These are phyloP conservation scores for Diplodus puntazzo DNA, from an alignment of 2,797 vertebrate genomes.

Conservation along the genomic window DNA sequence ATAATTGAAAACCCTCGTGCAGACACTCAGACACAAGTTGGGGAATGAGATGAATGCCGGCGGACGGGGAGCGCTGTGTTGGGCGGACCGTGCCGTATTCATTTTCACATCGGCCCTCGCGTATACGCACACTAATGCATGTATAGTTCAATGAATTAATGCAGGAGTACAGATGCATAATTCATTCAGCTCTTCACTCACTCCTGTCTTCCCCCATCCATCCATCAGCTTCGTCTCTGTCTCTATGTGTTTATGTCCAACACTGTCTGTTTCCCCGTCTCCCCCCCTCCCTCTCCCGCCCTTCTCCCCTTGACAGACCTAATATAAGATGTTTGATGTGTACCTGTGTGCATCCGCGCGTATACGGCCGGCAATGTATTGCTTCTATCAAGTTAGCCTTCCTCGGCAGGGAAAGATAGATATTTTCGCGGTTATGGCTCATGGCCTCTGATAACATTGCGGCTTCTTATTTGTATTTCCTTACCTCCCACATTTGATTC, in stretches of 20 bases:
- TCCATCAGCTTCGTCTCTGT: constrained; percentile 43
- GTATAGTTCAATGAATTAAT: constrained; percentile 46
- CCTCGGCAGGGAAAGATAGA: constrained; percentile 72
- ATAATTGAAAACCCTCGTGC: constrained; percentile 75
- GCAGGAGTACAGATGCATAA: constrained; percentile 38
- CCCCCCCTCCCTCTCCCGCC: not conserved
- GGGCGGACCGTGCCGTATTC: not conserved
- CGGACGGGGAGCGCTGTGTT: constrained; percentile 36
- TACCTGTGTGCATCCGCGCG: constrained; percentile 73
- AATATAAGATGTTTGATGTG: constrained; percentile 80
- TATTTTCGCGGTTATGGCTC: constrained; percentile 74
- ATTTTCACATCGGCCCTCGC: not conserved
- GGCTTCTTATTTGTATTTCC: constrained; percentile 75
- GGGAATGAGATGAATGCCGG: constrained; percentile 48
- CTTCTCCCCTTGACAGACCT: constrained; percentile 68
- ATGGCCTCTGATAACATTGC: constrained; percentile 78
- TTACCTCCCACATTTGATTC: constrained; percentile 67
- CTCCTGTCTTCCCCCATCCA: constrained; percentile 31
- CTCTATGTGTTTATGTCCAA: constrained; percentile 43
- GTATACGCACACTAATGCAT: constrained; percentile 9
- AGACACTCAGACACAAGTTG: constrained; percentile 51
- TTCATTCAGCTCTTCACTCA: constrained; percentile 34
- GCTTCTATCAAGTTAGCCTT: constrained; percentile 74
- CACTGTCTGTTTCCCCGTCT: constrained; percentile 44
- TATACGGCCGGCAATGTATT: constrained; percentile 65